Conservation (phyloP, 2,888 invertebrate genomes). For the Uropetala carovei region DNA sequence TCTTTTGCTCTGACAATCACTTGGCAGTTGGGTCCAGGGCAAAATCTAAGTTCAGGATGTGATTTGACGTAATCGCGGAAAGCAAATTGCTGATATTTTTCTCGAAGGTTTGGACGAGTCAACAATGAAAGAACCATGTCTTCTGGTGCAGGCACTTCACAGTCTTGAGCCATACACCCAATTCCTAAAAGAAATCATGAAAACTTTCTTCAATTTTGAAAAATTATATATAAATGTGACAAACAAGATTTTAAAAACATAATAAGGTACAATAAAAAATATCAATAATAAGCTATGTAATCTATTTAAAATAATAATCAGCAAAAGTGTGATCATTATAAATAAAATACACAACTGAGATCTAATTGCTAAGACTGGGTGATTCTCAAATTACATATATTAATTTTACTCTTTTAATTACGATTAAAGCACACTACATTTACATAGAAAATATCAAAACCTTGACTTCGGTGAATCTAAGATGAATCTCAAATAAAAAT, state of each 20-base stretch:
- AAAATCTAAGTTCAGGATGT: constrained; percentile 93
- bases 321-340: not conserved
- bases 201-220: not conserved
- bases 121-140: constrained; percentile 94
- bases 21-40: constrained; percentile 97
- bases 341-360: not conserved
- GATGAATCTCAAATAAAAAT: not conserved
- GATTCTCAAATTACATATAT: not conserved
- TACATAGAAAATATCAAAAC: not conserved
- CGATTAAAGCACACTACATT: not conserved
- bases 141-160: constrained; percentile 96
- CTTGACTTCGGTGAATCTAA: not conserved
- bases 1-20: constrained; percentile 91
- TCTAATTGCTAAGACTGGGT: too few species aligned
- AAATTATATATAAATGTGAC: not conserved
- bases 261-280: constrained; percentile 11
- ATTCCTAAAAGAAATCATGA: constrained; percentile 82
- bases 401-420: not conserved
- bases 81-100: constrained; percentile 96
- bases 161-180: constrained; percentile 97
- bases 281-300: not conserved
- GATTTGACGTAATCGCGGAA: constrained; percentile 97
- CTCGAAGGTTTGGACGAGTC: constrained; percentile 87
- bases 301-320: not conserved
- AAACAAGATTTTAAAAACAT: constrained; percentile 46